Evolutionary conservation across 2,113 vertebrate species (phyloP), one percentile per base, ranked within the genome.

Genomic region (Isichthys henryi): DNA sequence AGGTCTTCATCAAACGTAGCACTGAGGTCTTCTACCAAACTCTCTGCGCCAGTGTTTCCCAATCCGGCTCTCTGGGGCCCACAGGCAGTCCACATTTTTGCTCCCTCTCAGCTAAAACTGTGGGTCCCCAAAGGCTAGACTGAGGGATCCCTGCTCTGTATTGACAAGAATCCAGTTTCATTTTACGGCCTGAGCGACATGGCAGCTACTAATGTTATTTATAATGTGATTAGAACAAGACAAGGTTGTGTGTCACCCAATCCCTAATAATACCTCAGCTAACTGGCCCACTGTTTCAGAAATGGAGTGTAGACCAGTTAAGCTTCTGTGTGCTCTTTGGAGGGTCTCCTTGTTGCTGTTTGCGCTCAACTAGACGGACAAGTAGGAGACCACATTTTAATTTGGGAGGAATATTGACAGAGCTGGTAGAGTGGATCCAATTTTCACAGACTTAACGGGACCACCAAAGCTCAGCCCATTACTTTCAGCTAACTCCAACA

Each of bases 161-260:
- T 9, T 31, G n/a, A 27, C n/a, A 66, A 27, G n/a, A 66, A 66
- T 66, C n/a, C 27, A 70, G 62, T 31, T 70, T 11, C 62, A 31
- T 11, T 3, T 4, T 70, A 5, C 0, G 3, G n/a, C n/a, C 62
- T 27, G n/a, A 4, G 8, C 0, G 62, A n/a, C n/a, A 27, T 11
- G 27, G 62, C 2, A 66, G n/a, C 62, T 13, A 27, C n/a, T 27
- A 66, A 31, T 27, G 27, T 70, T 1, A 31, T 70, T 70, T 70
- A 31, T 31, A 70, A 31, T 70, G n/a, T 70, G 62, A 70, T 80
- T n/a, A 43, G 31, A 43, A 19, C 15, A 80, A 80, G 74, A 80
- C 5, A 43, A 43, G 31, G 35, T 43, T 6, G 13, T 43, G 35
- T 43, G 35, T 6, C 74, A 39, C 13, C 74, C 4, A 43, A 19